Conservation (phyloP, 2,888 invertebrate genomes). For the Drosophila acutilabella region DNA sequence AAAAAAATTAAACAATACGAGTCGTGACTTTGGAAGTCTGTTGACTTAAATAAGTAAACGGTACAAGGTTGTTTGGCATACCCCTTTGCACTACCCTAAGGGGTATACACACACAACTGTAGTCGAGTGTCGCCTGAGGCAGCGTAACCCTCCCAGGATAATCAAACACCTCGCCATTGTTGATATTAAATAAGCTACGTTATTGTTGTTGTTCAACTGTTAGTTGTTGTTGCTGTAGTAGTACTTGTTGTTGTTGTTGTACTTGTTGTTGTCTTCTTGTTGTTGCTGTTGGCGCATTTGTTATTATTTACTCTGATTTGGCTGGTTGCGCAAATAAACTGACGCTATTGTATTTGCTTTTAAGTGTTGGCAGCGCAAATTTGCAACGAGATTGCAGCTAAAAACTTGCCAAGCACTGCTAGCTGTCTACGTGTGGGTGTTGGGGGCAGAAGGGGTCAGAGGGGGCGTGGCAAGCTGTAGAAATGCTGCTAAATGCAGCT, state of each 20-base stretch:
- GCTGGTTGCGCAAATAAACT: constrained; percentile 59
- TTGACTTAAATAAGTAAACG: too few species aligned
- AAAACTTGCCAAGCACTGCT: constrained; percentile 13
- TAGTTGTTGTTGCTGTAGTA: constrained; percentile 24
- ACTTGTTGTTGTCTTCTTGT: constrained; percentile 19
- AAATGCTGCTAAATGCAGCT: constrained; percentile 61
- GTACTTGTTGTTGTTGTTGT: constrained; percentile 27
- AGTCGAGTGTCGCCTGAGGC: constrained; percentile 36
- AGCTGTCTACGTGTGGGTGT: constrained; percentile 4
- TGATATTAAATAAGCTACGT: constrained; percentile 54
- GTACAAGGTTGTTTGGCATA: too few species aligned
- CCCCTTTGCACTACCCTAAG: too few species aligned
- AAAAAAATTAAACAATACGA: too few species aligned
- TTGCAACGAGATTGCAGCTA: constrained; percentile 33
- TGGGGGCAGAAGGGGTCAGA: background rate
- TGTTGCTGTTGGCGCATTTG: constrained; percentile 47
- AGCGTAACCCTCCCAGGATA: constrained; percentile 40
- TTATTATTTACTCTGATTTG: constrained; percentile 72
- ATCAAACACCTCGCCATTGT: constrained; percentile 50
- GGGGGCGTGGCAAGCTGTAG: constrained; percentile 13
- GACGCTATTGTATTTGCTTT: constrained; percentile 50
- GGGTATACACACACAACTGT: constrained; percentile 9
- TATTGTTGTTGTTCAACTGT: constrained; percentile 4
- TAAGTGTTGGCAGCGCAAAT: constrained; percentile 38
- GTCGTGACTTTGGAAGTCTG: too few species aligned